Evolutionary conservation across 2,888 invertebrate genomes (phyloP).

Genomic region (Liodrosophila aerea): DNA sequence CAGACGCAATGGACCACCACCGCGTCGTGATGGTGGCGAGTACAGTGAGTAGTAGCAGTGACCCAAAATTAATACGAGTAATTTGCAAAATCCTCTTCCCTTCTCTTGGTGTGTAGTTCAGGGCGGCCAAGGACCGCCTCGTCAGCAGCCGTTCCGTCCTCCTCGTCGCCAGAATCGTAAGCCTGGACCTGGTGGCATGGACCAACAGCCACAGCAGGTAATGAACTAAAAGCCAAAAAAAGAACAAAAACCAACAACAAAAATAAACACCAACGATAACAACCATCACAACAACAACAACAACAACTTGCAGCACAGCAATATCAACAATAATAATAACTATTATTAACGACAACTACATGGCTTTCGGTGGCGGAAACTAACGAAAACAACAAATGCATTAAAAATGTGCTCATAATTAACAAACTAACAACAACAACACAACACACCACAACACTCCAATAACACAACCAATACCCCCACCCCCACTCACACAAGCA

Average conservation of each 20-base stretch:
- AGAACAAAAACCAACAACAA: slow-evolving; percentile 30
- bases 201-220: slow-evolving; percentile 82
- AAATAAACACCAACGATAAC: slow-evolving; percentile 56
- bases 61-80: too few species aligned
- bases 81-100: too few species aligned
- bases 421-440: slow-evolving; percentile 37
- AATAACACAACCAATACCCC: too few species aligned
- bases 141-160: slow-evolving; percentile 72
- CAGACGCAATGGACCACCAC: slow-evolving; percentile 85
- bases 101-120: slow-evolving; percentile 47
- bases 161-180: slow-evolving; percentile 81
- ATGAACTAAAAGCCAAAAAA: slow-evolving; percentile 74
- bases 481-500: slow-evolving; percentile 11
- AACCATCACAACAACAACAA: slow-evolving; percentile 44
- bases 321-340: slow-evolving; percentile 39
- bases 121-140: slow-evolving; percentile 83
- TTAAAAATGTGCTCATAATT: slow-evolving; percentile 47
- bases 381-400: slow-evolving; percentile 49
- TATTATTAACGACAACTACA: slow-evolving; percentile 48
- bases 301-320: slow-evolving; percentile 45
- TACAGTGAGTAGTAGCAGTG: slow-evolving; percentile 66
- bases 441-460: slow-evolving; percentile 17
- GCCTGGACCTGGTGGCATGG: slow-evolving; percentile 74
- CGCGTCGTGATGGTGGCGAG: slow-evolving; percentile 78
- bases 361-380: slow-evolving; percentile 64